phyloP scores from a whole-genome alignment of 2,888 invertebrate genomes.

The Poecilobothrus nobilitatus region DNA sequence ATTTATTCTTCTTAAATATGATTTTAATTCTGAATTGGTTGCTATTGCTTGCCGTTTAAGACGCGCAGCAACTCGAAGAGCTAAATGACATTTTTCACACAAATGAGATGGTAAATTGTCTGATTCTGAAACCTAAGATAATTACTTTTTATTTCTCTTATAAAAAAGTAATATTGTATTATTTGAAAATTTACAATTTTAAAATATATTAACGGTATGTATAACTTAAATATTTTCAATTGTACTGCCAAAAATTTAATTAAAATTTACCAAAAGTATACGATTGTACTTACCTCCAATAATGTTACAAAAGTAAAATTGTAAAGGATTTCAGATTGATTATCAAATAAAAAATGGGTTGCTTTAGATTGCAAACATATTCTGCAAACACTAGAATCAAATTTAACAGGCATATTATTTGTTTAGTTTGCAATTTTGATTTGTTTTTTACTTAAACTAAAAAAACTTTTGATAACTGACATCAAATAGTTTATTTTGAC shows the following conservation, averaged over 20 bases:
- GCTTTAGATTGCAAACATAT: conserved; percentile 7
- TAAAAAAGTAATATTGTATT: too few relatives aligned
- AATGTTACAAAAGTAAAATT: conserved; percentile 19
- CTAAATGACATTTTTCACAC: conserved; percentile 21
- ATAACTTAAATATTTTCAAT: background rate
- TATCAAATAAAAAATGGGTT: conserved; percentile 10
- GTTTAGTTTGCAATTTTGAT: too few relatives aligned
- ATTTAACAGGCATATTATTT: conserved; percentile 15
- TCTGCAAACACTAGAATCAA: conserved; percentile 11
- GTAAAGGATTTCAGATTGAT: conserved; percentile 9
- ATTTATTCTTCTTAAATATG: conserved; percentile 18
- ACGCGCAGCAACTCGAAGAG: conserved; percentile 20
- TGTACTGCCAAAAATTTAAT: background rate
- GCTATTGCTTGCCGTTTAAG: conserved; percentile 22
- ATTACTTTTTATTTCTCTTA: too few relatives aligned
- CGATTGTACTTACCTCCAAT: conserved; percentile 19
- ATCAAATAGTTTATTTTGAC: too few relatives aligned
- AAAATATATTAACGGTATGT: background rate
- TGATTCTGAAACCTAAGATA: conserved; percentile 19
- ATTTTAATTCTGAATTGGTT: conserved; percentile 19
- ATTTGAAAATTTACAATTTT: too few relatives aligned
- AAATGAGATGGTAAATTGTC: conserved; percentile 23
- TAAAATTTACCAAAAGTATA: background rate
- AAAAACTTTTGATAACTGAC: too few relatives aligned
- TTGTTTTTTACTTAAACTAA: too few relatives aligned